Evolutionary conservation across 2,888 invertebrate species (phyloP), one percentile per base, ranked within the genome.

Genomic region (Drosophila bunnanda): DNA sequence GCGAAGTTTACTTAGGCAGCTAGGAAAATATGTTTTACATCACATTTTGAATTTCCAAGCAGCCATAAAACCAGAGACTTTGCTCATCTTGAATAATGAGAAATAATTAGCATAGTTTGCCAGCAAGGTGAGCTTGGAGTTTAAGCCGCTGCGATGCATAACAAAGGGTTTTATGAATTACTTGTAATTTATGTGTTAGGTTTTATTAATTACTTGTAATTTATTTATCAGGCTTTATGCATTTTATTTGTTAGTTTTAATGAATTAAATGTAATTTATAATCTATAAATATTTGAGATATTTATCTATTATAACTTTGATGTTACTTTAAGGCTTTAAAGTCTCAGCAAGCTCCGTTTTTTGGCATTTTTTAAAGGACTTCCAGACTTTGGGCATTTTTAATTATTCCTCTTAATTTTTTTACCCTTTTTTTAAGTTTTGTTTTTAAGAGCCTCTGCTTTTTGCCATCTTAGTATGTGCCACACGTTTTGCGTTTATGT

Each of bases 401-500:
- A 89, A 78, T 82, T 78, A 77, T 59, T 55, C 68, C 60, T 75
- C 75, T 74, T 66, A 66, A 57, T 54, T 69, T 74, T 55, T 20
- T 20, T 30, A 44, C 36, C 41, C 15, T 46, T 53, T 52, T 54
- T 72, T 30, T 34, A 25, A 4, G 9, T 8, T 34, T 13, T n/a
- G 12, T 30, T 38, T 50, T 50, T 50, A 30, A 28, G 43, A 53
- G 6, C 22, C 28, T 20, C 46, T 38, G 46, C 41, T 41, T 50
- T 53, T 56, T 28, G 38, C 22, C 60, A 60, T 32, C 71, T 89
- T 79, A 59, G 79, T 86, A 86, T 88, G 86, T 76, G 76, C 68
- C 76, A 76, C 86, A 86, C 86, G 89, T 86, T 82, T 87, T 69
- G 57, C 75, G 71, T 74, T 84, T 74, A 89, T 78, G 73, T 70